Base-by-base conservation (phyloP, 35 echinoderm and acorn worm genomes). In the Nesometra sesokonis region DNA sequence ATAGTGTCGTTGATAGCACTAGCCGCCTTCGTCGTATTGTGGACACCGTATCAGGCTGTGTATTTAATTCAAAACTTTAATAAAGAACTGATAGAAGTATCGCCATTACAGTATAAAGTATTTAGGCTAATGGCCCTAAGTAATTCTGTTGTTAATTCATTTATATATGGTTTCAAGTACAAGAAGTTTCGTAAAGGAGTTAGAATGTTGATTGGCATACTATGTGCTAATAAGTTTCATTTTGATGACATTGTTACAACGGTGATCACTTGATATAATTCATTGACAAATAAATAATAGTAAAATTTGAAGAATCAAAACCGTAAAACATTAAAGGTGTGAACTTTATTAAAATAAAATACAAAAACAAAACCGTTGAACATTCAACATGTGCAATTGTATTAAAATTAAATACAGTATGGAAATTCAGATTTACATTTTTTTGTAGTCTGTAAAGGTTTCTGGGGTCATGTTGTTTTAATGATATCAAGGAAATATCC, bases 81-180 rank as follows among this genome's bases (percentile, higher is more conserved):
- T 0, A 38, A 88, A 34, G 11, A 46, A 0, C 84, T 93, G 29
- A 76, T 94, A 27, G 17, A 31, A 0, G 86, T 78, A 0, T 33
- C 79, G 21, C 78, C 85, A n/a, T 43, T 85, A n/a, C 30, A 85
- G 32, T 97, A 93, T 76, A 88, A 91, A 79, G 19, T 97, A 3
- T 93, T 93, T 80, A 86, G 91, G 13, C 82, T 93, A 29, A 86
- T 97, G 89, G 94, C 94, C 3, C 89, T 93, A 32, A 88, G 89
- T 15, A 97, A 97, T 46, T 93, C 91, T 17, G 91, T 93, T 35
- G 85, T 97, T 30, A 97, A 97, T 78, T 92, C 94, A 11, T 88
- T 97, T 36, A 97, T 97, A n/a, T 97, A 97, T 76, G 94, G 88
- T 32, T 93, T 91, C 39, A 93, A 93, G 77, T 93, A 97, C 37